phyloP scores from a whole-genome alignment of 2,113 vertebrate species.

The Antechinus stuartii region DNA sequence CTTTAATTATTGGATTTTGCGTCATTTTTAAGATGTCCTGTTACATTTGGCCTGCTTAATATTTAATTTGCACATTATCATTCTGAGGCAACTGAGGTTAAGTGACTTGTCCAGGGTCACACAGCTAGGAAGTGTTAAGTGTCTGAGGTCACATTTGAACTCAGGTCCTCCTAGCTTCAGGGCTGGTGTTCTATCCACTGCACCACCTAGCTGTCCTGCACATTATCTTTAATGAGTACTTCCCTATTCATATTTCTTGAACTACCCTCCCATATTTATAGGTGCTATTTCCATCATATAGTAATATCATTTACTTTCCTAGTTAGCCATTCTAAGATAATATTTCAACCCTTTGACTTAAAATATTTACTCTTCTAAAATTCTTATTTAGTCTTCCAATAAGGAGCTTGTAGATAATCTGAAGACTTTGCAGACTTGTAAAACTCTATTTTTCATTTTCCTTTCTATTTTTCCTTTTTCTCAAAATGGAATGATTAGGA shows the following conservation, averaged over 20 bases:
- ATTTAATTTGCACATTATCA: neutral
- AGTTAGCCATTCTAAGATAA: neutral
- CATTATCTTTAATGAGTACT: neutral
- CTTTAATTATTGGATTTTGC: neutral
- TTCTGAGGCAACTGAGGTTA: no score
- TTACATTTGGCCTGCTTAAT: neutral
- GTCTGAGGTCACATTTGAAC: no score
- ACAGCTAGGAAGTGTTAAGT: no score
- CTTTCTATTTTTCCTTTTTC: neutral
- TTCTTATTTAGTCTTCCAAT: neutral
- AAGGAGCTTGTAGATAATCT: neutral
- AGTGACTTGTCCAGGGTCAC: no score
- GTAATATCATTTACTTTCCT: conserved; percentile 41
- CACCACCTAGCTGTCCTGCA: neutral
- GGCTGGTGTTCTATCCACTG: no score
- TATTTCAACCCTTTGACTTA: neutral
- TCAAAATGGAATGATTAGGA: conserved; percentile 19
- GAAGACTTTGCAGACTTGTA: neutral
- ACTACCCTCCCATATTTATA: neutral
- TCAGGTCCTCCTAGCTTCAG: no score
- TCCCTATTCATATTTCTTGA: neutral
- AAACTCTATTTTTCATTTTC: neutral
- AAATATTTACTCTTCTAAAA: neutral
- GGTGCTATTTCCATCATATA: neutral
- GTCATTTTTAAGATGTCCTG: neutral